Percentiles rank a stretch among this genome's conserved stretches.
phyloP scores from a whole-genome alignment of 2,888 invertebrate species.

The Choreutis nemorana region DNA sequence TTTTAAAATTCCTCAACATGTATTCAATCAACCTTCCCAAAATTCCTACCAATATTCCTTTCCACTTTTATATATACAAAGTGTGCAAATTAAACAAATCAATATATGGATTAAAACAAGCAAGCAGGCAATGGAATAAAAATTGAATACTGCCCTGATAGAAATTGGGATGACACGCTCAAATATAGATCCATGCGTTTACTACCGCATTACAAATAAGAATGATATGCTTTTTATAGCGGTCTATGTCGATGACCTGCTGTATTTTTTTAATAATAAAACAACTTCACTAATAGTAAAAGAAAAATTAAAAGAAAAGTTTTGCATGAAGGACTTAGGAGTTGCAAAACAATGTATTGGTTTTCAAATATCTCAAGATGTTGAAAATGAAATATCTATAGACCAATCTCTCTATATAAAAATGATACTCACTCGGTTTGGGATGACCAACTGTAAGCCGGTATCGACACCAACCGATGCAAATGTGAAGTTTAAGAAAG shows the following conservation, averaged over 20 bases:
- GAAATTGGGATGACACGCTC: conserved; percentile 10
- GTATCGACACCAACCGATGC: conserved; percentile 14
- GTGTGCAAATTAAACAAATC: conserved; percentile 14
- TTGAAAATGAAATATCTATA: conserved; percentile 8
- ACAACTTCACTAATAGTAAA: conserved; percentile 4
- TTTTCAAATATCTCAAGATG: conserved; percentile 7
- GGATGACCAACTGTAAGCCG: conserved; percentile 14
- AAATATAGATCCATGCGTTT: conserved; percentile 10
- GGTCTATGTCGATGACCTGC: conserved; percentile 13
- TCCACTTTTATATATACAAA: too few species aligned
- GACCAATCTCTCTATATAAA: conserved; percentile 16
- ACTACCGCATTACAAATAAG: conserved; percentile 2
- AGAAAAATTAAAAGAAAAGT: conserved; percentile 9
- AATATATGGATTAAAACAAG: conserved; percentile 15
- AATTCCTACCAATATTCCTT: too few species aligned
- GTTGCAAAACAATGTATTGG: conserved; percentile 8
- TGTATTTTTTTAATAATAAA: conserved; percentile 4
- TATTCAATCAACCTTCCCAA: too few species aligned
- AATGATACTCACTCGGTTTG: conserved; percentile 10
- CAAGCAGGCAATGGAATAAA: conserved; percentile 14
- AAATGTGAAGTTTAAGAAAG: conserved; percentile 12
- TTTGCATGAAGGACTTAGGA: conserved; percentile 10
- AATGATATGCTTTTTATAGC: conserved; percentile 9
- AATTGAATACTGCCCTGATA: conserved; percentile 8
- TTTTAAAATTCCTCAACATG: too few species aligned